Evolutionary conservation across 2,113 vertebrate genomes (phyloP).

Genomic region (Alligator sinensis): DNA sequence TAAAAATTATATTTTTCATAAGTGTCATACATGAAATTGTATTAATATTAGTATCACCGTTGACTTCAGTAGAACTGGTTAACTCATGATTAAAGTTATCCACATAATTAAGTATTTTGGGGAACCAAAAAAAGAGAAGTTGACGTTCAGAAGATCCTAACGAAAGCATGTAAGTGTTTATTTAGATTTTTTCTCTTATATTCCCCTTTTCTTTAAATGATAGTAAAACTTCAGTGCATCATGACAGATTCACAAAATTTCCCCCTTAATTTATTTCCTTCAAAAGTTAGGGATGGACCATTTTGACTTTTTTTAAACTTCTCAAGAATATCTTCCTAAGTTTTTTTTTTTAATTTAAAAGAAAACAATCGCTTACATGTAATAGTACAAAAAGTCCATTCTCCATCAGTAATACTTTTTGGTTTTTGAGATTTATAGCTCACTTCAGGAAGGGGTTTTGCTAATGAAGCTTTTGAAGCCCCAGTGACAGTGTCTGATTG

Average conservation of each 20-base stretch:
- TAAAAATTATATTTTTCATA: background rate
- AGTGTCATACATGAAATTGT: background rate
- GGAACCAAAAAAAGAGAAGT: background rate
- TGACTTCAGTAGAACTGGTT: background rate
- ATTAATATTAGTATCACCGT: background rate
- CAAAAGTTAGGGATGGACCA: slow-evolving; percentile 2
- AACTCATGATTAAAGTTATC: background rate
- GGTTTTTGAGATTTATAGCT: slow-evolving; percentile 30
- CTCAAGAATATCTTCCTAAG: slow-evolving; percentile 3
- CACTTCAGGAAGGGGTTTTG: slow-evolving; percentile 35
- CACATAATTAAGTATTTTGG: background rate
- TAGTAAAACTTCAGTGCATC: background rate
- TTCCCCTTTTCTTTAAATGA: background rate
- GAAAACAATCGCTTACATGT: slow-evolving; percentile 9
- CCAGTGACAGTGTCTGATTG: slow-evolving; percentile 71
- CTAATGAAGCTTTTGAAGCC: slow-evolving; percentile 79
- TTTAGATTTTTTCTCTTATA: background rate
- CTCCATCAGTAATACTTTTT: slow-evolving; percentile 37
- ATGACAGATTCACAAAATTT: background rate
- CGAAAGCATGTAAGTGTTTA: background rate
- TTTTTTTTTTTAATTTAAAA: slow-evolving; percentile 20
- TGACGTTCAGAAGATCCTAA: background rate
- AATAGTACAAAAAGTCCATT: slow-evolving; percentile 26
- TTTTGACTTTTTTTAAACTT: slow-evolving; percentile 27
- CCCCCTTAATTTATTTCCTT: background rate